Percentiles rank a stretch among this genome's conserved stretches.
phyloP scores from a whole-genome alignment of 2,888 invertebrate genomes.

The Sinodicranocentrus sp. region DNA sequence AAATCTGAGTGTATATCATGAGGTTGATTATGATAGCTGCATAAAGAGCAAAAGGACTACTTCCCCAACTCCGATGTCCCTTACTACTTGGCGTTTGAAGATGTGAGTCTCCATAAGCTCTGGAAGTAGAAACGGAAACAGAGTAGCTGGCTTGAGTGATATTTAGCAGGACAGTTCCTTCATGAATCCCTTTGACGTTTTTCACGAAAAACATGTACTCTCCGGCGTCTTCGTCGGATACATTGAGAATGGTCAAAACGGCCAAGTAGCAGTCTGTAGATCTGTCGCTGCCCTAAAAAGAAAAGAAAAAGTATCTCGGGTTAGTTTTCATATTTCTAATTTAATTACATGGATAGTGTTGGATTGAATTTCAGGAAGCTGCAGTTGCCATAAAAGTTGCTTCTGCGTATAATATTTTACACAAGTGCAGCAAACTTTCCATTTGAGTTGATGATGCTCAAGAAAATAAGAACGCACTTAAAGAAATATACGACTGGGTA shows the following conservation, averaged over 20 bases:
- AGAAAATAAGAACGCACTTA: too few species aligned
- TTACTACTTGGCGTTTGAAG: conserved; percentile 23
- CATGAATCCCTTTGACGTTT: conserved; percentile 83
- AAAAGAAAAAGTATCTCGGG: conserved; percentile 56
- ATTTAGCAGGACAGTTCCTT: conserved; percentile 83
- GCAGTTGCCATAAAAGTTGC: too few species aligned
- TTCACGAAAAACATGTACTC: conserved; percentile 84
- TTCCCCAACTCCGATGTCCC: conserved; percentile 18
- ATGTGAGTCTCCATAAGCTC: conserved; percentile 68
- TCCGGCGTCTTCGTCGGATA: conserved; percentile 82
- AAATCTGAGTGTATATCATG: conserved; percentile 21
- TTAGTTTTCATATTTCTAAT: too few species aligned
- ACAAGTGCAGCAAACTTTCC: too few species aligned
- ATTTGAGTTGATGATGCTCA: too few species aligned
- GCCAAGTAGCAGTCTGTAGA: conserved; percentile 82
- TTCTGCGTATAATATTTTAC: too few species aligned
- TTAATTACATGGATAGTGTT: too few species aligned
- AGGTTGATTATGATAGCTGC: conserved; percentile 45
- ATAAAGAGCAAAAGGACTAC: conserved; percentile 15
- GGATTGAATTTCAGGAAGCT: too few species aligned
- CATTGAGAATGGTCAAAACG: conserved; percentile 82
- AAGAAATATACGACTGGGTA: too few species aligned
- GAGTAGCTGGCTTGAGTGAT: conserved; percentile 80
- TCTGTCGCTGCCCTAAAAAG: conserved; percentile 79
- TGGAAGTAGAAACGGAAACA: conserved; percentile 73